These are phyloP conservation scores for Pardosa pseudoannulata DNA, from an alignment of 2,888 invertebrate species.

Conservation along the genomic window DNA sequence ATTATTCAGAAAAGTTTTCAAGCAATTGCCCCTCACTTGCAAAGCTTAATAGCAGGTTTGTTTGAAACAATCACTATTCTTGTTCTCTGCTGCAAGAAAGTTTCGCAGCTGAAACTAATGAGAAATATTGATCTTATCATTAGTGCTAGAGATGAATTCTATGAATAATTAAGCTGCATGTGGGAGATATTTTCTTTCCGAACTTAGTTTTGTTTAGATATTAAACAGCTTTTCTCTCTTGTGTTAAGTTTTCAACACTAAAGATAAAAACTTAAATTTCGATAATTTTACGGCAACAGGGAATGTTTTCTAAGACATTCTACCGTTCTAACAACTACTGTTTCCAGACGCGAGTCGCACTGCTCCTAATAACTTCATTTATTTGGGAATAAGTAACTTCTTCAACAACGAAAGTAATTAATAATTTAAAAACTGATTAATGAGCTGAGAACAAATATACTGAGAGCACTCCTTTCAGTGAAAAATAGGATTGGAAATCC, in stretches of 20 bases:
- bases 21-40: conserved; percentile 50
- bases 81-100: conserved; percentile 61
- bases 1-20: conserved; percentile 70
- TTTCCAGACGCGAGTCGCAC: too few species aligned
- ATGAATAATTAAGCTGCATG: conserved; percentile 69
- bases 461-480: too few species aligned
- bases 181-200: conserved; percentile 22
- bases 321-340: too few species aligned
- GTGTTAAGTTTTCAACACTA: not conserved
- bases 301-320: too few species aligned
- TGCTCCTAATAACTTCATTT: too few species aligned
- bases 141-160: conserved; percentile 53
- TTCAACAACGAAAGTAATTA: too few species aligned
- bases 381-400: too few species aligned
- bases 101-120: conserved; percentile 72
- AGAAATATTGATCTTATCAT: conserved; percentile 68
- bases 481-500: too few species aligned
- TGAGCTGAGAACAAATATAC: too few species aligned
- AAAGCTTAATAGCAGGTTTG: conserved; percentile 63
- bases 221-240: not conserved
- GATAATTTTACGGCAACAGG: too few species aligned
- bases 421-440: too few species aligned
- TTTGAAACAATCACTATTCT: conserved; percentile 71
- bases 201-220: conserved; percentile 33
- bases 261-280: too few species aligned